These are phyloP conservation scores for Watsonalla binaria DNA, from an alignment of 2,888 invertebrate genomes.

Conservation along the genomic window DNA sequence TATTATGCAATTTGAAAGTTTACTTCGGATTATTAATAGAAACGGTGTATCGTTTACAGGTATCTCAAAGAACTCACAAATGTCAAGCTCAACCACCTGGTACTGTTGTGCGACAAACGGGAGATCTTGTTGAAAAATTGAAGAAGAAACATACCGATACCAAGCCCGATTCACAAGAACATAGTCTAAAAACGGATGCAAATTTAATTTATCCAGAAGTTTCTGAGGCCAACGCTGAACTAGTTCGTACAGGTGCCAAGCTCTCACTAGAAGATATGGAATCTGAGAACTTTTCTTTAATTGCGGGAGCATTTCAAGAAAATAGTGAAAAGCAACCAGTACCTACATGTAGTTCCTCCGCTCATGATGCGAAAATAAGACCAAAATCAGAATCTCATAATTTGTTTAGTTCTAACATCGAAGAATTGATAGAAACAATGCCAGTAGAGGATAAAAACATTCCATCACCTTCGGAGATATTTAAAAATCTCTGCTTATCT, in stretches of 20 bases:
- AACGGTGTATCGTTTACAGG: conserved; percentile 56
- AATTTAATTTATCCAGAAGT: conserved; percentile 40
- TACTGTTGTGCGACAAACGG: conserved; percentile 69
- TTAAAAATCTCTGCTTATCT: conserved; percentile 81
- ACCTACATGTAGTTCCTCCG: background rate
- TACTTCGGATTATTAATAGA: background rate
- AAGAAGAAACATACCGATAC: conserved; percentile 53
- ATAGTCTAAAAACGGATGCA: conserved; percentile 10
- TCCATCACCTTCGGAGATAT: conserved; percentile 82
- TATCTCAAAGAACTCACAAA: conserved; percentile 90
- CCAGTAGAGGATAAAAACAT: conserved; percentile 68
- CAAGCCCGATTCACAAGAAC: conserved; percentile 18
- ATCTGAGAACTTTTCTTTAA: conserved; percentile 61
- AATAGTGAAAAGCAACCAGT: conserved; percentile 15
- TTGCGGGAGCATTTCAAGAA: conserved; percentile 42
- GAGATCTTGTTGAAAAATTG: conserved; percentile 71
- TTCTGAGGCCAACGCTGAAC: conserved; percentile 63
- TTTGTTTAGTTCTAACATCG: conserved; percentile 58
- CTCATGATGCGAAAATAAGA: conserved; percentile 2
- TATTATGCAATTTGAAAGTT: background rate
- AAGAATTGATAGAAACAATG: conserved; percentile 50
- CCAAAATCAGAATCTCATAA: conserved; percentile 28
- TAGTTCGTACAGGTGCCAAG: conserved; percentile 65
- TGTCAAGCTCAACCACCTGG: conserved; percentile 82
- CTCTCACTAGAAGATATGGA: conserved; percentile 71